Evolutionary conservation across 2,797 vertebrate genomes (phyloP).

Genomic region (Arnoldichthys spilopterus): DNA sequence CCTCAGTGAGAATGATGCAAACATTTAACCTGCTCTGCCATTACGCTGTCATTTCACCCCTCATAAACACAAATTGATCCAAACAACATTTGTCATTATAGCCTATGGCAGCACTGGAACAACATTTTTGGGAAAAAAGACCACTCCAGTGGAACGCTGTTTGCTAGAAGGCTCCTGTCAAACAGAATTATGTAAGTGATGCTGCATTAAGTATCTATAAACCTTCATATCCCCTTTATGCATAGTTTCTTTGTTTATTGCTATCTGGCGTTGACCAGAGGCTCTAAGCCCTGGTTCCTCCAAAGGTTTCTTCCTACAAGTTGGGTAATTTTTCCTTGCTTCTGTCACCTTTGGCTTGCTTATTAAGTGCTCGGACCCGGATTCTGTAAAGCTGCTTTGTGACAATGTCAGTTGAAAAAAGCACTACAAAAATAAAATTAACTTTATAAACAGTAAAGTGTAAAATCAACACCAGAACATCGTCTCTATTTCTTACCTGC

Average conservation of each 20-base stretch:
- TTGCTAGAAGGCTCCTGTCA: conserved; percentile 29
- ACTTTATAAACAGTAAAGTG: conserved; percentile 19
- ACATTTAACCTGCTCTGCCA: conserved; percentile 39
- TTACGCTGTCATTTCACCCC: conserved; percentile 43
- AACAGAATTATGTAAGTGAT: conserved; percentile 32
- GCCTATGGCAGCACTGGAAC: conserved; percentile 34
- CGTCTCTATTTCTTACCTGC: not conserved
- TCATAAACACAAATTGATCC: conserved; percentile 45
- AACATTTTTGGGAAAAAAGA: conserved; percentile 35
- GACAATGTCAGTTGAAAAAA: too few relatives aligned
- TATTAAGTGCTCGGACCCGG: too few relatives aligned
- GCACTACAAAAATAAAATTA: too few relatives aligned
- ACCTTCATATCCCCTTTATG: conserved; percentile 40
- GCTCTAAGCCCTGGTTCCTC: too few relatives aligned
- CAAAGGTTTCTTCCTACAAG: too few relatives aligned
- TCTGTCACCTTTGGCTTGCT: too few relatives aligned
- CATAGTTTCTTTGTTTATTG: too few relatives aligned
- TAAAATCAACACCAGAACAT: not conserved
- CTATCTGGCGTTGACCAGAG: too few relatives aligned
- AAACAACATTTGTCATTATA: conserved; percentile 47
- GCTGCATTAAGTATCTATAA: conserved; percentile 18
- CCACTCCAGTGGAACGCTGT: conserved; percentile 18
- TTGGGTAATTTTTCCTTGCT: too few relatives aligned
- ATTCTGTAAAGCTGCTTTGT: too few relatives aligned
- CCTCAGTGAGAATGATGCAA: conserved; percentile 10